These are phyloP conservation scores for Sphaeridia pumilis DNA, from an alignment of 2,888 invertebrate genomes.

Conservation along the genomic window DNA sequence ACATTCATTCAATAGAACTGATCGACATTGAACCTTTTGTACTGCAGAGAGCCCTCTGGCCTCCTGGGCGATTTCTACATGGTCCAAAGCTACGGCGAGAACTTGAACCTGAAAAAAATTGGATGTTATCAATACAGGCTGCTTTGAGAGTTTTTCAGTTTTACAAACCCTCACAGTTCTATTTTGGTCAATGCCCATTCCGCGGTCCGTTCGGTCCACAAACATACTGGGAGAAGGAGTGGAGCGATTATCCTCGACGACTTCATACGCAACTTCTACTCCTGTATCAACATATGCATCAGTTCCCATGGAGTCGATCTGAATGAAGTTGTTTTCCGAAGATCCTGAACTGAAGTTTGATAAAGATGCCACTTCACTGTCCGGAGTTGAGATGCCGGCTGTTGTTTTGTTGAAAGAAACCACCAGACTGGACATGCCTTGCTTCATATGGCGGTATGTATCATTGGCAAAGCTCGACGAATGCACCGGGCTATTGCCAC, in stretches of 20 bases:
- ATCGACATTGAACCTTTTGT: conserved; percentile 56
- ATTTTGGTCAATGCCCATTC: conserved; percentile 14
- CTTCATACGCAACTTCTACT: conserved; percentile 22
- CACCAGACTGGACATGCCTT: conserved; percentile 25
- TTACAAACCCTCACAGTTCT: conserved; percentile 13
- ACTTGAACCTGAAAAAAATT: conserved; percentile 44
- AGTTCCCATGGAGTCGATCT: conserved; percentile 20
- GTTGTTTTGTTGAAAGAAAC: conserved; percentile 31
- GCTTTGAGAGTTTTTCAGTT: not conserved
- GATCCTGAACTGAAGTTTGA: conserved; percentile 32
- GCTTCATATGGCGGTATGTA: conserved; percentile 27
- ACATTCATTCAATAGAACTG: conserved; percentile 68
- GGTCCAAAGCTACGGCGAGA: conserved; percentile 56
- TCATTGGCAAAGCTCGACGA: conserved; percentile 22
- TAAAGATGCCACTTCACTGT: conserved; percentile 34
- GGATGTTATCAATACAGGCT: not conserved
- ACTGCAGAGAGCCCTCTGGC: conserved; percentile 54
- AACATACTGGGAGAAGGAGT: conserved; percentile 19
- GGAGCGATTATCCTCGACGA: conserved; percentile 14
- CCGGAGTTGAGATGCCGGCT: conserved; percentile 34
- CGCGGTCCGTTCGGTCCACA: not conserved
- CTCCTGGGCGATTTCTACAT: conserved; percentile 61
- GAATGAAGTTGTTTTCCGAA: conserved; percentile 33
- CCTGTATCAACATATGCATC: conserved; percentile 18
- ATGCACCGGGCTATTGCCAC: conserved; percentile 16